A percentile compares a stretch with the other conserved stretches of the same genome.
These are phyloP conservation scores for Pelvicachromis taeniatus DNA, from an alignment of 2,113 vertebrate genomes.

Conservation along the genomic window DNA sequence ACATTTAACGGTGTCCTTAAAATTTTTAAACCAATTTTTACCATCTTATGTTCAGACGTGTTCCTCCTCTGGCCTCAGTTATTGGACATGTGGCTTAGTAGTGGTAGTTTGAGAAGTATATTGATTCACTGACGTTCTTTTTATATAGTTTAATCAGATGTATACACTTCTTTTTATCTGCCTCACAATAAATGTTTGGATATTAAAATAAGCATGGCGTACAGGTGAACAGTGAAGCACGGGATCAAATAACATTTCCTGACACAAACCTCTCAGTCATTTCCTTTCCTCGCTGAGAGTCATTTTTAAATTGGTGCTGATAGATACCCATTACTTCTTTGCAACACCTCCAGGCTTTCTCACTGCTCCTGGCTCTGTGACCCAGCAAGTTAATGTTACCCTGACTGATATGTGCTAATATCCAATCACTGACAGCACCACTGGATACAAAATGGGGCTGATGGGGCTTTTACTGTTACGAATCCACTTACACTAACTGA, in stretches of 20 bases:
- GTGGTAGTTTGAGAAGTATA: not conserved
- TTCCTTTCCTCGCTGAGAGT: not conserved
- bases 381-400: not conserved
- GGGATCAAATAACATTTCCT: not conserved
- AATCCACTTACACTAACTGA: not conserved
- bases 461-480: not conserved
- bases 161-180: not conserved
- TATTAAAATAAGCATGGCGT: not conserved
- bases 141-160: not conserved
- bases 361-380: constrained; percentile 1
- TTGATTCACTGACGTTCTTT: not conserved
- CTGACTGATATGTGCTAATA: constrained; percentile 1
- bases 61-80: not conserved
- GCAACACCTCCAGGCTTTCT: not conserved
- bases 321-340: constrained; percentile 20
- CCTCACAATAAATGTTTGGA: not conserved
- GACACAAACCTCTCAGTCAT: not conserved
- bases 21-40: not conserved
- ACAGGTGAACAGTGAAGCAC: not conserved
- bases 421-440: not conserved
- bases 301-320: constrained; percentile 20
- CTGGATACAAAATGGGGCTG: not conserved
- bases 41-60: not conserved
- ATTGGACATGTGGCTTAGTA: not conserved
- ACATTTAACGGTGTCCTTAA: not conserved